These are phyloP conservation scores for Trachythela sp. DNA, from an alignment of 64 coral and sea anemone genomes.

Conservation along the genomic window DNA sequence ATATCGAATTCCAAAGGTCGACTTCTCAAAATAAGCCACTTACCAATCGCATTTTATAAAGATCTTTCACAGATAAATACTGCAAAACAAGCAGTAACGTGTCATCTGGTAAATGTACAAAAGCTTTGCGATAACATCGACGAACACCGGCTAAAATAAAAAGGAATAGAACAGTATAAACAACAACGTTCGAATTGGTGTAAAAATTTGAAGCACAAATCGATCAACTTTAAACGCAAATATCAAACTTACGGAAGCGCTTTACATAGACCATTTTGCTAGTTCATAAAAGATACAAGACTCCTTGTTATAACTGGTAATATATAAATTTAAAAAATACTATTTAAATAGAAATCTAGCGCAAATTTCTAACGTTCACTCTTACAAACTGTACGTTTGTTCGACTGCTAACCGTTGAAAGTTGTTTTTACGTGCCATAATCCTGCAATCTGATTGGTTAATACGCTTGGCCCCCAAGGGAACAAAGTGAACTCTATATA, in stretches of 20 bases:
- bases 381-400: background rate
- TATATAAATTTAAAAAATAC: background rate
- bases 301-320: background rate
- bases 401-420: background rate
- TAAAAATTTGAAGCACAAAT: background rate
- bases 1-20: background rate
- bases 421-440: conserved; percentile 21
- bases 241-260: background rate
- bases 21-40: background rate
- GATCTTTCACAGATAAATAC: background rate
- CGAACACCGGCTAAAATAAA: background rate
- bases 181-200: background rate
- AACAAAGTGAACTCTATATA: background rate
- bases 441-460: conserved; percentile 12
- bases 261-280: background rate
- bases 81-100: background rate
- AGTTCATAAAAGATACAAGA: background rate
- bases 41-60: conserved; percentile 9
- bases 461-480: background rate
- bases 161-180: background rate
- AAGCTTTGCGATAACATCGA: background rate
- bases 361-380: background rate
- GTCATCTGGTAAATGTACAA: conserved; percentile 3
- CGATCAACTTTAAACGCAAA: background rate
- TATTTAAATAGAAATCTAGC: background rate